Base-by-base conservation (phyloP, 2,113 vertebrate genomes). In the Athene noctua region DNA sequence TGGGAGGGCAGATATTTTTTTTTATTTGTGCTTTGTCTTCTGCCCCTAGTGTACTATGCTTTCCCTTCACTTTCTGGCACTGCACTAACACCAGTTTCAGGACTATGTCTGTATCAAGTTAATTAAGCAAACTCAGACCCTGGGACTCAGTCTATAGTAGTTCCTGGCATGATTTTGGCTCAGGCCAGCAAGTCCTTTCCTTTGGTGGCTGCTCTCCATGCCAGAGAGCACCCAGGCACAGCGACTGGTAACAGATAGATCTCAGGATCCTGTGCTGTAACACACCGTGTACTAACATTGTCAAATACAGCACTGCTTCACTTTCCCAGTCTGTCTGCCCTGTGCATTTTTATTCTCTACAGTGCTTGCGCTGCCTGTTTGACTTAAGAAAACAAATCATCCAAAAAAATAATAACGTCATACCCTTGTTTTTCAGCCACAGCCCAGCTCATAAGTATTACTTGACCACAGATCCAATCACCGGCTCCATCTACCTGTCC, bases 371-470 rank as follows among this genome's bases (percentile, higher is more conserved):
- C 54, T 94, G 62, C 58, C 73, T 81, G 22, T 86, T 86, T 94
- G 73, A 57, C 72, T 59, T 80, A 58, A 42, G 44, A 40, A 88
- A 91, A 47, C 49, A 65, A 89, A 55, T 29, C 0, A 52, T 73
- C 61, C n/a, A 5, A 54, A 84, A 82, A 83, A 77, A 62, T 88
- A 65, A 70, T 86, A 22, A 58, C 57, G 2, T 40, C 67, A 1
- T 95, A 32, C 80, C 84, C 92, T 97, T 98, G 77, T 96, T 93
- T 98, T 97, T 59, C 97, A 99, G 99, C 97, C 99, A 99, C 98
- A 99, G 99, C 91, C 99, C 99, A 3, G 98, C 99, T 25, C 99
- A 99, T 86, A 99, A 99, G 88, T 99, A 99, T 98, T 99, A 99
- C 98, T 97, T 99, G 98, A 98, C 99, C 70, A 98, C 98, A 68